Base-by-base conservation (phyloP, 2,113 vertebrate species). In the Edolisoma coerulescens region DNA sequence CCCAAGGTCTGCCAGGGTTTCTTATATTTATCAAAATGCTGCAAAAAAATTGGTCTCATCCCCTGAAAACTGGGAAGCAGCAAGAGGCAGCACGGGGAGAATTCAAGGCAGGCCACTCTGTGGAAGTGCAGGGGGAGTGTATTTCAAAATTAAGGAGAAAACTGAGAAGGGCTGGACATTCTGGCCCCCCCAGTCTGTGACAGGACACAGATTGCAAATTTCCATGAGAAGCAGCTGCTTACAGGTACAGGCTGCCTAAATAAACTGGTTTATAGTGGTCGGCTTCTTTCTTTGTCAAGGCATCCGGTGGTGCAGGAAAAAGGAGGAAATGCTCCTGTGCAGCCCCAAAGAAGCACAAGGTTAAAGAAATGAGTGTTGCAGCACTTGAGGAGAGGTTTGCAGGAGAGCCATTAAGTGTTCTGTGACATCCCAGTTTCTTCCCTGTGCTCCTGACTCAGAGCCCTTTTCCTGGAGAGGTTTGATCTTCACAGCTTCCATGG, bases 231-330 rank as follows among this genome's bases (percentile, higher is more conserved):
- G 67, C 24, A 64, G 79, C 42, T 78, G 16, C 60, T n/a, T 7
- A 14, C 47, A 90, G 84, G n/a, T 53, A 24, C 3, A 11, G 37
- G 28, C 24, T 89, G 39, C 19, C 39, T 47, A 44, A 39, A 78
- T 4, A 63, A 65, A 49, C n/a, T 32, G 13, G 13, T 68, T 68
- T 30, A 23, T 6, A 47, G 14, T 13, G n/a, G 3, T 20, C 33
- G 20, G 22, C 2, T 11, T 75, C 24, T 47, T 68, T 7, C 45
- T 61, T n/a, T 60, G 13, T 7, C 49, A 50, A 81, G 26, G 42
- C 1, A 6, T 9, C 12, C 0, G 0, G 33, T 32, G 60, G 13
- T 52, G n/a, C 10, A 47, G 10, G 19, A 69, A 45, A 37, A 26
- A 18, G 8, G 20, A 49, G 11, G 33, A 85, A 77, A 77, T 30